Evolutionary conservation across 2,113 vertebrate species (phyloP), one percentile per base, ranked within the genome.

Genomic region (Oryzias javanicus): DNA sequence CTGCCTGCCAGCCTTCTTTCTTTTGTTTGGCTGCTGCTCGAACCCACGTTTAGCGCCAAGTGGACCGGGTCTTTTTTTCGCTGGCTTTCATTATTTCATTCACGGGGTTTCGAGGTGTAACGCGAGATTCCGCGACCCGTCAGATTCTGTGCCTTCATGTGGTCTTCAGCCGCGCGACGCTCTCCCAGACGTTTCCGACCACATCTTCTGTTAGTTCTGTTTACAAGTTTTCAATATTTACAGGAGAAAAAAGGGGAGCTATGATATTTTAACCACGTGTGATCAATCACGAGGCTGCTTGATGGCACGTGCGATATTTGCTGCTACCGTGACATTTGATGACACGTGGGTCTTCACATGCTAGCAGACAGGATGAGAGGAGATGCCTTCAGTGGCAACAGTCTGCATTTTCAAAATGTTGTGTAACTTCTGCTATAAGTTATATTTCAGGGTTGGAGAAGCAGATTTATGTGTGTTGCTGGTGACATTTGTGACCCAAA

Each of bases 401-500:
- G 25, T 27, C 25, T 35, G 8, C 29, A 10, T 3, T 35, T 35
- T 35, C 29, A 10, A 25, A 15, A 25, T 17, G 19, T 50, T 1
- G 1, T 25, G 8, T 18, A 47, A 20, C 20, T 22, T 25, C 15
- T 24, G 25, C 48, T 6, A 4, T 24, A 24, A n/a, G 13, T 22
- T 52, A 1, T 52, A n/a, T 16, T 6, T 17, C 1, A 51, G 25
- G 8, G 29, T 35, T 2, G 8, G 10, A 35, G 29, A 35, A 35
- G 29, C 12, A 29, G 49, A 52, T 53, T 15, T 42, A 3, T 52
- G 4, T 24, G 53, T 66, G 42, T 49, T 67, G 58, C 57, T 35
- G 42, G 35, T 46, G 57, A 81, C 81, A 75, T 81, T 84, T 63
- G 53, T 1, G 40, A 64, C 73, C 63, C 73, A 46, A 46, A 55